Evolutionary conservation across 30 jellyfish, hydroid and myxozoan genomes (phyloP), one percentile per base, ranked within the genome.

Genomic region (Aurelia aurita): DNA sequence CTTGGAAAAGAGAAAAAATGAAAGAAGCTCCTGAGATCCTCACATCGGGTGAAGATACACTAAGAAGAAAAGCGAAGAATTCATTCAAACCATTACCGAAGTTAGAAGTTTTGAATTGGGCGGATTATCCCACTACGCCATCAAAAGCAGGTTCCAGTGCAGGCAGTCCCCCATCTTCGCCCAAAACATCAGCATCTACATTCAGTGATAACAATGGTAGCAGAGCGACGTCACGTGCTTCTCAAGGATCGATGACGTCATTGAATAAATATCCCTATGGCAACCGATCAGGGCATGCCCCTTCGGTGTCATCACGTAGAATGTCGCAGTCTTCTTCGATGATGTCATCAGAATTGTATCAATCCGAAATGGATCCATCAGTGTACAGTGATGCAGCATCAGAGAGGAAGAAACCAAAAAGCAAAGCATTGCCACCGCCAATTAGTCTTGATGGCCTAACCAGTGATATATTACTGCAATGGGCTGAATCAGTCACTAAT

Each of bases 401-500:
- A 5, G 99, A 95, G 31, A 73, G 75, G 77, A 95, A 95, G 71
- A 82, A 85, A 46, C 79, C 90, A 31, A 89, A 89, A 55, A 79
- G 58, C 74, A 95, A 89, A 53, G 85, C 96, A 2, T 89, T 89
- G 7, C 99, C 99, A 1, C 99, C 99, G 10, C 99, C 99, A 0
- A 89, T 95, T 39, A 96, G 87, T 27, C 71, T 95, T 15, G 99
- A 95, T 43, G 99, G 99, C 2, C 84, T 95, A 20, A 95, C 99
- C 3, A 95, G 99, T 87, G 99, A 95, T 66, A 95, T 95, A 8
- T 65, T 95, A 49, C 63, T 95, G 64, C 99, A 95, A 68, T 95
- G 99, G 99, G 99, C 99, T 5, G 99, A 95, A 57, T 87, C 97
- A 7, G 99, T 95, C 28, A 95, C 99, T 0, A 95, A 95, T 70